Base-by-base conservation (phyloP, 2,888 invertebrate genomes). In the Sarcophaga rosellei region DNA sequence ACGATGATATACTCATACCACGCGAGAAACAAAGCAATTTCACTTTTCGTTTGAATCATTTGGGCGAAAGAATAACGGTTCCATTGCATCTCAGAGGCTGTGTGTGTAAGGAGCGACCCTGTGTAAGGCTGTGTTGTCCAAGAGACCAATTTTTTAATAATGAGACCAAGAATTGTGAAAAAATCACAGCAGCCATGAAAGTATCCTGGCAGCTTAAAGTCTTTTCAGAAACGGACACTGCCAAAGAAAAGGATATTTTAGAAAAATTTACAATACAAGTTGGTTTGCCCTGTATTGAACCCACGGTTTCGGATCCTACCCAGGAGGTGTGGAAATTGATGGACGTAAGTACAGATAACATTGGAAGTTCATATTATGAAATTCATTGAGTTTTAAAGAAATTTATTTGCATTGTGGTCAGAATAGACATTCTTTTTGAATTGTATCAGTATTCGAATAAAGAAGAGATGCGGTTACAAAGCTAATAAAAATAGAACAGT, bases 71-170 rank as follows among this genome's bases (percentile, higher is more conserved):
- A 11, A 12, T 70, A 61, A 63, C 74, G 1, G 62, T 81, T 5
- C 10, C 76, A 8, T 70, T 57, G 2, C 90, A 90, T 84, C 44
- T 89, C 3, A 89, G 91, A 5, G 91, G 92, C 10, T 92, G 92
- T 73, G 83, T 90, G 5, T 91, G 91, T 81, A 59, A 86, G 12
- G 15, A 88, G 8, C n/a, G 88, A 5, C 62, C 85, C 23, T 91
- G 92, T 74, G 85, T 90, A 1, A 88, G 90, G 57, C 89, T 91
- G 53, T 91, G 91, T 69, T 91, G 91, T 69, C 79, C 86, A 21
- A 74, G 79, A 10, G 73, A 72, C 35, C 45, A 82, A 44, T 73
- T 77, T n/a, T 72, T 76, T 2, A 23, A 72, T 62, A 45, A 53
- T 0, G 17, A 35, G 0, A 4, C 35, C 1, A 47, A 59, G 12